These are phyloP conservation scores for Heliconius ethilla DNA, from an alignment of 2,888 invertebrate genomes.

Conservation along the genomic window DNA sequence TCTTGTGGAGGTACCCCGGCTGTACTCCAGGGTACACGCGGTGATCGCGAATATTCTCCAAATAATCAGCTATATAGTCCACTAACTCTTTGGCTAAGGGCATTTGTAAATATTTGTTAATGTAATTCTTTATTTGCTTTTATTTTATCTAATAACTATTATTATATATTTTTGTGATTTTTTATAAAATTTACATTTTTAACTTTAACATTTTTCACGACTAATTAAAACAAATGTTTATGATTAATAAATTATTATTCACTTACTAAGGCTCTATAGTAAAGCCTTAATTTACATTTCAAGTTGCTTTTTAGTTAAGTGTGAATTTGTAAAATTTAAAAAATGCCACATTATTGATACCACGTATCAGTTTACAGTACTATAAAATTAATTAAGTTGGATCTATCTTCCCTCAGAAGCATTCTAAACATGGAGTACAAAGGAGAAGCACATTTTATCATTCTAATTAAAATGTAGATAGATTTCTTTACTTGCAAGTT, in stretches of 20 bases:
- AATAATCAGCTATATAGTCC: conserved; percentile 98
- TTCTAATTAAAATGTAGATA: conserved; percentile 20
- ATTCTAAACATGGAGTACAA: conserved; percentile 6
- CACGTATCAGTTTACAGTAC: too few relatives aligned
- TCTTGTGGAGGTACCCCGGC: conserved; percentile 94
- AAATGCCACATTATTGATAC: neutral
- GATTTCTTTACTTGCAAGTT: neutral
- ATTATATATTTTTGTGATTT: too few relatives aligned
- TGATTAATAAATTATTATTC: too few relatives aligned
- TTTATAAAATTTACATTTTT: too few relatives aligned
- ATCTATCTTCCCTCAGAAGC: neutral
- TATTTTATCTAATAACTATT: too few relatives aligned
- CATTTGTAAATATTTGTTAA: neutral
- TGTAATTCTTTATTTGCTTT: too few relatives aligned
- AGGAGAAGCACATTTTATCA: conserved; percentile 1
- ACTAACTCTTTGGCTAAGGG: conserved; percentile 95
- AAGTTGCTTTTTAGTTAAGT: too few relatives aligned
- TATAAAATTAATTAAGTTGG: conserved; percentile 5
- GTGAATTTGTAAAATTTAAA: neutral
- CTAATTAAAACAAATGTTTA: too few relatives aligned
- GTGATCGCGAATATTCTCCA: conserved; percentile 93
- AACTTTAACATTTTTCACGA: too few relatives aligned
- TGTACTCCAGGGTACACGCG: conserved; percentile 96
- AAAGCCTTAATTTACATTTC: too few relatives aligned
- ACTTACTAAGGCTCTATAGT: too few relatives aligned